phyloP scores from a whole-genome alignment of 1,140 invertebrate species.

The Drosophila bocki region DNA sequence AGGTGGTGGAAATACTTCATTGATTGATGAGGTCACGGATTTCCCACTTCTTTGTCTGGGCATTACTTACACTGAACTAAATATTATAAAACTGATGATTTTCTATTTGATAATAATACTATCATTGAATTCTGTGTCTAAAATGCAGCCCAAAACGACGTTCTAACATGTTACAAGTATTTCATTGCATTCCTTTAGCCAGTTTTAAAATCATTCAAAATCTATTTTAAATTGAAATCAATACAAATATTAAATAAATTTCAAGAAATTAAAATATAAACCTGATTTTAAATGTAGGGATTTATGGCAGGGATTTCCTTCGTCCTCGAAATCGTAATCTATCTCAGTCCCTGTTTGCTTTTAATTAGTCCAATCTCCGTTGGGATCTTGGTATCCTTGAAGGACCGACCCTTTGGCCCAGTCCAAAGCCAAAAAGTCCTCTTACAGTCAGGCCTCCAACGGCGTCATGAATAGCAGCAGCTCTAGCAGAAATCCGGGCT shows the following conservation, averaged over 20 bases:
- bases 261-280: too few species aligned
- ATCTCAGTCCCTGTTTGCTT: conserved; percentile 1
- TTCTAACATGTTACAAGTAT: neutral
- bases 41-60: neutral
- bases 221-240: neutral
- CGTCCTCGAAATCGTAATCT: neutral
- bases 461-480: conserved; percentile 26
- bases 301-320: too few species aligned
- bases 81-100: neutral
- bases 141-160: neutral
- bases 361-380: conserved; percentile 37
- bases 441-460: conserved; percentile 1
- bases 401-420: neutral
- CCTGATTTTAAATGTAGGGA: neutral
- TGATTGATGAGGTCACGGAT: conserved; percentile 21
- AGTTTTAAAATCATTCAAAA: neutral
- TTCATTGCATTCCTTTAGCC: neutral
- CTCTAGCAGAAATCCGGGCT: neutral
- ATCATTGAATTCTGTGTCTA: too few species aligned
- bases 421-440: neutral
- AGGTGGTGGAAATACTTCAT: conserved; percentile 6
- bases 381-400: neutral
- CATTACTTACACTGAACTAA: neutral
- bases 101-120: neutral
- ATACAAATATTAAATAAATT: neutral